Evolutionary conservation across 2,797 vertebrate species (phyloP).

Genomic region (Rachycentron canadum): DNA sequence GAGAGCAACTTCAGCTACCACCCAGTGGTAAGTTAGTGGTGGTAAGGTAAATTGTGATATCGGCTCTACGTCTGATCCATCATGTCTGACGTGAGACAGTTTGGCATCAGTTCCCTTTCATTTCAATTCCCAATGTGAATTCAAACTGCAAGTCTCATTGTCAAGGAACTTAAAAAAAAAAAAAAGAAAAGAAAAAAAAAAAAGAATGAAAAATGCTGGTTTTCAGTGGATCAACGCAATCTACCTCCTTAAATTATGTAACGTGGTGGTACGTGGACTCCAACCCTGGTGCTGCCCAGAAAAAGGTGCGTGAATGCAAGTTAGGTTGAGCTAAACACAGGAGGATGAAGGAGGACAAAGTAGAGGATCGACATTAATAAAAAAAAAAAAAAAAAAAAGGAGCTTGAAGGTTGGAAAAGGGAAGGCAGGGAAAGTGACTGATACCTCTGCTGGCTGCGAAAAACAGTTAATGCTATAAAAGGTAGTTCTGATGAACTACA

Average conservation of each 20-base stretch:
- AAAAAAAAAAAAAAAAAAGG: neutral
- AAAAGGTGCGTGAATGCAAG: neutral
- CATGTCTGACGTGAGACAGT: neutral
- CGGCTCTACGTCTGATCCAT: neutral
- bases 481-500: neutral
- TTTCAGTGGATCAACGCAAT: slow-evolving; percentile 13
- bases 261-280: neutral
- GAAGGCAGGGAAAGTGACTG: slow-evolving; percentile 43
- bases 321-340: neutral
- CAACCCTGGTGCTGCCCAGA: neutral
- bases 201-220: neutral
- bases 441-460: slow-evolving; percentile 23
- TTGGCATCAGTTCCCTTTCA: slow-evolving; percentile 25
- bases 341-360: neutral
- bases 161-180: neutral
- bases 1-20: neutral
- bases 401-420: neutral
- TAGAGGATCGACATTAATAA: neutral
- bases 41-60: neutral
- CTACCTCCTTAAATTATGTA: neutral
- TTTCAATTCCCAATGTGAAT: neutral
- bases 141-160: neutral
- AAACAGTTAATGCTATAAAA: slow-evolving; percentile 17
- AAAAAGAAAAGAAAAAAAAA: too few species aligned
- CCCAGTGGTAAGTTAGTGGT: neutral